Base-by-base conservation (phyloP, 2,797 vertebrate species). In the Notolepis coatsorum region DNA sequence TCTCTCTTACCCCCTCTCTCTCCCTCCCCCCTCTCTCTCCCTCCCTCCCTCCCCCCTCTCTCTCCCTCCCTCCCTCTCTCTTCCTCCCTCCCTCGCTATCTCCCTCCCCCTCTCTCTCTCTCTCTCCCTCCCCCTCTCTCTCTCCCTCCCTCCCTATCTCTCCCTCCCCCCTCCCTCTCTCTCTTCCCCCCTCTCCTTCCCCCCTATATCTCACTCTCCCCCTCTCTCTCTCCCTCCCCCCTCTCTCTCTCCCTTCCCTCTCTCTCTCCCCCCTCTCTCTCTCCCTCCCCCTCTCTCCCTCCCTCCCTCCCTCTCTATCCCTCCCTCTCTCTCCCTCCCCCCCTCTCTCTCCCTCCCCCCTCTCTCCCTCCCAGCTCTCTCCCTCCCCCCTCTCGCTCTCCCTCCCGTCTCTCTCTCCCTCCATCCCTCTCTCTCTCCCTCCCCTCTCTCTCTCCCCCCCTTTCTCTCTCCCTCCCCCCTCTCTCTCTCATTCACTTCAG, bases 381-480 rank as follows among this genome's bases (percentile, higher is more conserved):
- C n/a, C n/a, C n/a, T n/a, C n/a, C n/a, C n/a, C n/a, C n/a, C n/a
- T n/a, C n/a, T n/a, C n/a, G n/a, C n/a, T n/a, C n/a, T n/a, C n/a
- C n/a, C n/a, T n/a, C n/a, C n/a, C n/a, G n/a, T n/a, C n/a, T n/a
- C n/a, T n/a, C n/a, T n/a, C n/a, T n/a, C n/a, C n/a, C n/a, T n/a
- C n/a, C n/a, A n/a, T n/a, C n/a, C n/a, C n/a, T n/a, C n/a, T n/a
- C n/a, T n/a, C n/a, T n/a, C n/a, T n/a, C 52, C 17, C 48, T 60
- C 15, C 20, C 21, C 39, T 59, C 68, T 7, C 90, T 23, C 20
- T 23, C 18, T 23, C 7, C 13, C 18, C 13, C 43, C 13, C 43
- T 18, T n/a, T 43, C 21, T 12, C 41, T 20, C 25, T 45, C 57
- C 45, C 57, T 1, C 20, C 15, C 21, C 12, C 5, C 18, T 13